phyloP scores from a whole-genome alignment of 2,797 vertebrate genomes.

The Platalea minor region DNA sequence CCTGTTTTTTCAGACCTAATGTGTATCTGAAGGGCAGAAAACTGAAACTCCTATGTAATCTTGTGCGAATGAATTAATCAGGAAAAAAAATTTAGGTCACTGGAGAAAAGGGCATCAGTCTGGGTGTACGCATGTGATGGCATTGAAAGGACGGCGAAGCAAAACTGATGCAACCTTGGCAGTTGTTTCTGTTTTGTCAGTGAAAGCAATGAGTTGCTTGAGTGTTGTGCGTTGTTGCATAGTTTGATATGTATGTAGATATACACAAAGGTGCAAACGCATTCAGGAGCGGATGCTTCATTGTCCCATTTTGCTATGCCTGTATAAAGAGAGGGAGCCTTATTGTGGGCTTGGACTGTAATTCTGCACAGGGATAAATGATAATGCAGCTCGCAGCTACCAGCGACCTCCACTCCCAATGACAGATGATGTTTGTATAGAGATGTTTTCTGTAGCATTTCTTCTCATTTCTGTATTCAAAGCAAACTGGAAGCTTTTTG shows the following conservation, averaged over 20 bases:
- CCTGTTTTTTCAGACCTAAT: rapidly evolving
- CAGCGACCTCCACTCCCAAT: rapidly evolving
- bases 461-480: neutral
- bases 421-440: neutral
- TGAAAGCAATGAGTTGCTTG: neutral
- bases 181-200: neutral
- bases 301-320: rapidly evolving
- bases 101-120: neutral
- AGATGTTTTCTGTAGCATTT: neutral
- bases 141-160: neutral
- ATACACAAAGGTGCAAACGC: neutral
- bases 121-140: neutral
- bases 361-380: neutral
- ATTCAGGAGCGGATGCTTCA: neutral
- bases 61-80: neutral
- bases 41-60: neutral
- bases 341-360: neutral
- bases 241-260: neutral
- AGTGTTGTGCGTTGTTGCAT: rapidly evolving
- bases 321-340: neutral
- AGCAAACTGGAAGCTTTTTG: neutral
- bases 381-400: neutral
- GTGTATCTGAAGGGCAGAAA: neutral
- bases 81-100: neutral
- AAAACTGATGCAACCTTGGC: neutral